These are phyloP conservation scores for Patagioenas fasciata DNA, from an alignment of 2,113 vertebrate species.

Conservation along the genomic window DNA sequence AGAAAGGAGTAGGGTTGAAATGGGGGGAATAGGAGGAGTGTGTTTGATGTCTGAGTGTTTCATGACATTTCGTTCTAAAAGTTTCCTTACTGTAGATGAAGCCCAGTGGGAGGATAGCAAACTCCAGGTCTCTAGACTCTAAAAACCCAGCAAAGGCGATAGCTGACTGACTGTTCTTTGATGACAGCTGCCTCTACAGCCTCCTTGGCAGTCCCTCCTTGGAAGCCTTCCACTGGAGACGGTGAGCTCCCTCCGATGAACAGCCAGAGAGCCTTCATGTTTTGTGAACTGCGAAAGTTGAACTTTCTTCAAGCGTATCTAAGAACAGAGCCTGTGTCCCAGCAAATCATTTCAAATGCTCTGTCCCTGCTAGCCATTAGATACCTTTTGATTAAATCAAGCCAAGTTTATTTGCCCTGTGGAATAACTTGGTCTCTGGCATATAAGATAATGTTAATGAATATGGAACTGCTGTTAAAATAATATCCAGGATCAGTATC, in stretches of 20 bases:
- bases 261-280: background rate
- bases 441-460: background rate
- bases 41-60: conserved; percentile 12
- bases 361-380: background rate
- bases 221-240: conserved; percentile 4
- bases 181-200: background rate
- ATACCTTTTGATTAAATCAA: background rate
- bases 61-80: background rate
- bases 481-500: background rate
- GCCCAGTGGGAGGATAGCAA: conserved; percentile 18
- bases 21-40: background rate
- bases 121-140: background rate
- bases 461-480: background rate
- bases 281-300: background rate
- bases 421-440: background rate
- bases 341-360: background rate
- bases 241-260: background rate
- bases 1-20: background rate
- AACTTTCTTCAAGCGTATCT: background rate
- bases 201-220: conserved; percentile 2
- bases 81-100: background rate
- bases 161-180: conserved; percentile 25
- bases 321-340: background rate
- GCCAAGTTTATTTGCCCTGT: background rate
- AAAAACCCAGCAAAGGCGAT: background rate